These are phyloP conservation scores for Lepus townsendii DNA, from an alignment of 2,797 vertebrate species.

Conservation along the genomic window DNA sequence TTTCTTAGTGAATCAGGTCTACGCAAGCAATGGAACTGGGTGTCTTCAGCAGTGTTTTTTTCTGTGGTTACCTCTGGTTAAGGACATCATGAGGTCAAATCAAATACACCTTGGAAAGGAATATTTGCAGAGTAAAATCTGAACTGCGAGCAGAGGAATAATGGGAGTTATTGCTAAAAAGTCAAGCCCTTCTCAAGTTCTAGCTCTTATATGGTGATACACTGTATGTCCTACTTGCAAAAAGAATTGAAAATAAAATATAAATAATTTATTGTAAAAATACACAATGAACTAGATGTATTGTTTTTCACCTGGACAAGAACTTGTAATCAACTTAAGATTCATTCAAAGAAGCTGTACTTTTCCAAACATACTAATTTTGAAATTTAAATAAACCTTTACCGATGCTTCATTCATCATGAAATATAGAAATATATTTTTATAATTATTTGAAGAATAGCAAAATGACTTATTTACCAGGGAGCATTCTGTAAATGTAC, in stretches of 20 bases:
- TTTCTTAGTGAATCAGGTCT: slow-evolving; percentile 88
- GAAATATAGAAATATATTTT: neutral
- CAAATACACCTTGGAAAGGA: slow-evolving; percentile 83
- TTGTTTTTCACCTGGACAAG: neutral
- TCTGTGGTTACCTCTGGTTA: slow-evolving; percentile 75
- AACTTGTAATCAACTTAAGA: slow-evolving; percentile 11
- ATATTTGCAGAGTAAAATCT: slow-evolving; percentile 56
- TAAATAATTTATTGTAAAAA: slow-evolving; percentile 34
- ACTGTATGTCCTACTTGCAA: slow-evolving; percentile 17
- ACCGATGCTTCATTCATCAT: neutral
- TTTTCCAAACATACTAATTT: slow-evolving; percentile 34
- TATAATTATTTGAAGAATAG: slow-evolving; percentile 22
- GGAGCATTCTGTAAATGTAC: neutral
- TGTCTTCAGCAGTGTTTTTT: slow-evolving; percentile 82
- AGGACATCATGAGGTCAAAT: slow-evolving; percentile 81
- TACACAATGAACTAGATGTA: neutral
- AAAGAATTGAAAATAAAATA: slow-evolving; percentile 35
- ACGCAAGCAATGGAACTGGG: slow-evolving; percentile 77
- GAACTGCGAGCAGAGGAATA: slow-evolving; percentile 33
- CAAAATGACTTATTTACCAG: neutral
- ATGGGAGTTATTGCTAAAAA: slow-evolving; percentile 14
- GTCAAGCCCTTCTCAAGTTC: neutral
- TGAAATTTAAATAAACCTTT: neutral
- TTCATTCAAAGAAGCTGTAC: slow-evolving; percentile 35
- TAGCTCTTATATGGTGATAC: neutral